Percentiles rank a stretch among this genome's conserved stretches.
These are phyloP conservation scores for Cosmia pyralina DNA, from an alignment of 2,888 invertebrate species.

Conservation along the genomic window DNA sequence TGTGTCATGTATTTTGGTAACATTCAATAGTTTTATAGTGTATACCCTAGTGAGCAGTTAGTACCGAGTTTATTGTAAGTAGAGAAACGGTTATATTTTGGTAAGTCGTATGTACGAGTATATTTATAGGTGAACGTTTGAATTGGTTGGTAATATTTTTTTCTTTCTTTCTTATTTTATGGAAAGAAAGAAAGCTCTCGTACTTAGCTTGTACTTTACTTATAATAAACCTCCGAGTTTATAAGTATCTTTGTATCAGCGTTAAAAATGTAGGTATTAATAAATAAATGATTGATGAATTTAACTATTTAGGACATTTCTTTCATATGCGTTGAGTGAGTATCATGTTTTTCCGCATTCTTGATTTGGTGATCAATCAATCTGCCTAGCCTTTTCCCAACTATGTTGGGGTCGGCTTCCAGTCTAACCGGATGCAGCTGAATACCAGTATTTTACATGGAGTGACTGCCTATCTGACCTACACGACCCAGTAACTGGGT, in stretches of 20 bases:
- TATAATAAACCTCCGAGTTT: neutral
- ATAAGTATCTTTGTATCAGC: no score
- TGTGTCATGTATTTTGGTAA: conserved; percentile 51
- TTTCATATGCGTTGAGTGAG: neutral
- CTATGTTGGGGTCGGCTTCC: no score
- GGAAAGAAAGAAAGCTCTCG: neutral
- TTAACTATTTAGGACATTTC: neutral
- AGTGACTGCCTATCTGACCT: no score
- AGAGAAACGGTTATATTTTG: conserved; percentile 25
- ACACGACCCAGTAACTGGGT: no score
- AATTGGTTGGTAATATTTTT: neutral
- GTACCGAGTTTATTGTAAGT: conserved; percentile 21
- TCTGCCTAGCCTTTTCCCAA: no score
- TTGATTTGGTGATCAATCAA: neutral
- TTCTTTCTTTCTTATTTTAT: neutral
- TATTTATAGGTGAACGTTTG: neutral
- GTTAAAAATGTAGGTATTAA: neutral
- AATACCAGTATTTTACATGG: no score
- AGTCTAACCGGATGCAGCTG: no score
- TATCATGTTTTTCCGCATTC: neutral
- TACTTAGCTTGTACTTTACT: neutral
- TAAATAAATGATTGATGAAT: neutral
- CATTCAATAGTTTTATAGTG: conserved; percentile 10
- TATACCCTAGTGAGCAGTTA: conserved; percentile 32
- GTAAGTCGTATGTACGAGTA: conserved; percentile 4